Conservation (phyloP, 2,888 invertebrate species). For the Netelia inedita region DNA sequence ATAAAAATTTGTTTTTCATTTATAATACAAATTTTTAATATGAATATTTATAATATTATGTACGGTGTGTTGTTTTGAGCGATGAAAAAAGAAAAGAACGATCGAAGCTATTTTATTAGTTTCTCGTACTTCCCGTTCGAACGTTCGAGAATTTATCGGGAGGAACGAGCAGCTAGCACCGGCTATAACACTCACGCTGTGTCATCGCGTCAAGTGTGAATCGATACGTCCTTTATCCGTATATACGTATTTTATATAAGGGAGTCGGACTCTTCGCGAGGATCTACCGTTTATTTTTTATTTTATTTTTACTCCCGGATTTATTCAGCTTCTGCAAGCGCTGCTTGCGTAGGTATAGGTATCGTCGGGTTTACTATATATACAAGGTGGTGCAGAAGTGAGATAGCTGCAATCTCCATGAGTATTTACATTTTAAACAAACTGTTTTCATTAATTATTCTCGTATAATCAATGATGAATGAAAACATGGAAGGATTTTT, state of each 20-base stretch:
- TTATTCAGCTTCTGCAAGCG: slow-evolving; percentile 23
- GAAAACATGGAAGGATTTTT: no score
- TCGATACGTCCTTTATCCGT: slow-evolving; percentile 38
- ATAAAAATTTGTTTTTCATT: no score
- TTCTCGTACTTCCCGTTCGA: neutral
- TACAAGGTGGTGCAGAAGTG: neutral
- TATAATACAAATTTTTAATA: neutral
- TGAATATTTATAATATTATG: neutral
- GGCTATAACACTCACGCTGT: neutral
- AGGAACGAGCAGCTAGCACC: slow-evolving; percentile 1
- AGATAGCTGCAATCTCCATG: neutral
- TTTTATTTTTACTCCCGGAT: slow-evolving; percentile 9
- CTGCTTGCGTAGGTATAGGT: slow-evolving; percentile 31
- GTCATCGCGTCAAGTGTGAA: slow-evolving; percentile 31
- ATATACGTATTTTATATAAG: neutral
- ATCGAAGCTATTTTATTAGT: neutral
- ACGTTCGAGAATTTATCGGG: slow-evolving; percentile 25
- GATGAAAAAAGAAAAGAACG: neutral
- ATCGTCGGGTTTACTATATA: slow-evolving; percentile 20
- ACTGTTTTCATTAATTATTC: no score
- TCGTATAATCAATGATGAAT: no score
- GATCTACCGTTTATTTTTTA: slow-evolving; percentile 19
- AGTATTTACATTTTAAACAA: no score
- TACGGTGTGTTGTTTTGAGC: neutral
- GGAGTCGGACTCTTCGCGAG: neutral